Conservation (phyloP, 2,113 vertebrate genomes). For the Etheostoma cragini region DNA sequence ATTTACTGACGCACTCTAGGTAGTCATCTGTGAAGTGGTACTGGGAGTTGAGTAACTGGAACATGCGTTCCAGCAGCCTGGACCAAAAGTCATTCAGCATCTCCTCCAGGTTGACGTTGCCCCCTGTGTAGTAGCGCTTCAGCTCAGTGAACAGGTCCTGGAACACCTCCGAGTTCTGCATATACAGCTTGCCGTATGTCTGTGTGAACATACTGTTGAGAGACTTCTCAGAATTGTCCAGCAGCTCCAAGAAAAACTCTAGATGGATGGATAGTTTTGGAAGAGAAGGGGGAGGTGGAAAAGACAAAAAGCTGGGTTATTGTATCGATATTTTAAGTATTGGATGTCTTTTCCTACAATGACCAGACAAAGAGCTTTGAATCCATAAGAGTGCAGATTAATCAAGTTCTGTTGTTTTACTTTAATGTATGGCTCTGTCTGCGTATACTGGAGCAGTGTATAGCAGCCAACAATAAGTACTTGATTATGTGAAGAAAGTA, state of each 20-base stretch:
- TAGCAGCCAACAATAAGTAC: conserved; percentile 54
- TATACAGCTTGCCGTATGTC: conserved; percentile 93
- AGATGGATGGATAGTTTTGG: conserved; percentile 44
- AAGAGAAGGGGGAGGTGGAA: conserved; percentile 16
- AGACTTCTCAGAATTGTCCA: conserved; percentile 95
- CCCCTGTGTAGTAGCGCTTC: conserved; percentile 95
- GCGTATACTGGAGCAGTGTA: conserved; percentile 33
- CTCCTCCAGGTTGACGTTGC: conserved; percentile 96
- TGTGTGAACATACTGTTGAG: conserved; percentile 93
- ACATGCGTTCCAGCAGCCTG: conserved; percentile 94
- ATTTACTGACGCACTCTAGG: conserved; percentile 96
- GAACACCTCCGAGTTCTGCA: conserved; percentile 96
- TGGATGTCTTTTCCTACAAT: background rate
- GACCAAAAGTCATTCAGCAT: conserved; percentile 99
- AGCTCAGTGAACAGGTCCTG: conserved; percentile 96
- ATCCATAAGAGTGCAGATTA: background rate
- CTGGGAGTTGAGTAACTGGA: conserved; percentile 96
- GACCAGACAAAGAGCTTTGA: conserved; percentile 8
- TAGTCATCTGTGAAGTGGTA: conserved; percentile 97
- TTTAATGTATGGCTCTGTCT: conserved; percentile 35
- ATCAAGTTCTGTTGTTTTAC: background rate
- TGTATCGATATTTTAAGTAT: conserved; percentile 26
- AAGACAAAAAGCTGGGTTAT: conserved; percentile 35
- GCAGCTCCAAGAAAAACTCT: conserved; percentile 98
- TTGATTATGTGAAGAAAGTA: conserved; percentile 70